Evolutionary conservation across 2,888 invertebrate genomes (phyloP).

Genomic region (Anthrax anthrax): DNA sequence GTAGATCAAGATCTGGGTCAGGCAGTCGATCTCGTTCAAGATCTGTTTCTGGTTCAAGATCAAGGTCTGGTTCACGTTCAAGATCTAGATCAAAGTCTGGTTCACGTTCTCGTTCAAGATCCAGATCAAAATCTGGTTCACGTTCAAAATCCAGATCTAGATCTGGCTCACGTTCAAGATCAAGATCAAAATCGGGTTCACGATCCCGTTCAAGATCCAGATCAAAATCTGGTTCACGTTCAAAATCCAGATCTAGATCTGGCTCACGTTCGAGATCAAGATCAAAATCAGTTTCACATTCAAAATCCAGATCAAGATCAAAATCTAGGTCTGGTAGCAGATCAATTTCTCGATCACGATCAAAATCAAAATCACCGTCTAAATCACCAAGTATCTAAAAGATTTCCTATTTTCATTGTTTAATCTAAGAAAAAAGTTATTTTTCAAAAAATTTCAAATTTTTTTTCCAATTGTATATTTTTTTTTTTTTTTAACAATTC

Average conservation of each 20-base stretch:
- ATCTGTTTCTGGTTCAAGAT: slow-evolving; percentile 24
- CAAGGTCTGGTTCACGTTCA: slow-evolving; percentile 27
- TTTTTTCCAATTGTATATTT: too few species aligned
- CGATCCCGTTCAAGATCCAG: slow-evolving; percentile 30
- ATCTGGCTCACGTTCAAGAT: slow-evolving; percentile 26
- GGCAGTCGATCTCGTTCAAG: slow-evolving; percentile 17
- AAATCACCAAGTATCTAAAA: slow-evolving; percentile 34
- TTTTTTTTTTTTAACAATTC: too few species aligned
- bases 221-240: slow-evolving; percentile 30
- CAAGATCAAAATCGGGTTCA: slow-evolving; percentile 28
- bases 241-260: slow-evolving; percentile 19
- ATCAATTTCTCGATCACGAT: slow-evolving; percentile 21
- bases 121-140: slow-evolving; percentile 40
- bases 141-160: slow-evolving; percentile 18
- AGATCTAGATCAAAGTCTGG: slow-evolving; percentile 37
- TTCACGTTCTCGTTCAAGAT: slow-evolving; percentile 34
- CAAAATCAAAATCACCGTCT: slow-evolving; percentile 25
- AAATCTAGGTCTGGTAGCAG: slow-evolving; percentile 29
- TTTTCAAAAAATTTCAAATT: too few species aligned
- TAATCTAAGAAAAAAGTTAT: too few species aligned
- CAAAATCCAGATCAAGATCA: slow-evolving; percentile 22
- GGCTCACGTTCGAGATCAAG: slow-evolving; percentile 22
- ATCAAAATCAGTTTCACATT: slow-evolving; percentile 13
- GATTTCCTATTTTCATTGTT: too few species aligned
- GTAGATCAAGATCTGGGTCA: slow-evolving; percentile 5